phyloP scores from a whole-genome alignment of 2,113 vertebrate genomes.

The Indri indri region DNA sequence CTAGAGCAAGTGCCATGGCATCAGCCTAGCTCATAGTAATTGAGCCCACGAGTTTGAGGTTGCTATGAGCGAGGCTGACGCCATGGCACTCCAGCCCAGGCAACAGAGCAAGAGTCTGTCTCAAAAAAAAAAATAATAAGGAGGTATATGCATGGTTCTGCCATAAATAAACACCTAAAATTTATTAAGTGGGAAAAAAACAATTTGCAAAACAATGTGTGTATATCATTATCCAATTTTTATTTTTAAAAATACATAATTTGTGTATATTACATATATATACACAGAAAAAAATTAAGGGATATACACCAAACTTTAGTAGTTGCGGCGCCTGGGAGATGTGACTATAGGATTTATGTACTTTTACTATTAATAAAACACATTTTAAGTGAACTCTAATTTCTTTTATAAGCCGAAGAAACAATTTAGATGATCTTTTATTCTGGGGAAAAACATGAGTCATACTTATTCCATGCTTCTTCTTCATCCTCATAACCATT shows the following conservation, averaged over 20 bases:
- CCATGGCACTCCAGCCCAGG: no score
- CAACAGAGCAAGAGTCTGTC: no score
- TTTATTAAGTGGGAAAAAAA: neutral
- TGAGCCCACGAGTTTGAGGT: no score
- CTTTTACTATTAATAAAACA: neutral
- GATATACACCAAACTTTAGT: neutral
- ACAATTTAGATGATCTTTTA: neutral
- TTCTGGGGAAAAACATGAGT: neutral
- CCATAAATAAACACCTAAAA: neutral
- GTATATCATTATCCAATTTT: neutral
- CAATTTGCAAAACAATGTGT: neutral
- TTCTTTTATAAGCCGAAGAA: slow-evolving; percentile 10
- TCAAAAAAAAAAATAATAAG: neutral
- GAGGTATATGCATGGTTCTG: neutral
- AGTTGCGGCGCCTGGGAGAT: neutral
- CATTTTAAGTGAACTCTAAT: neutral
- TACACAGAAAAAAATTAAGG: neutral
- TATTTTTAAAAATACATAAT: neutral
- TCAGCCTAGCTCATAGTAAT: no score
- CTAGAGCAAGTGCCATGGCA: no score
- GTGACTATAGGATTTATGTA: neutral
- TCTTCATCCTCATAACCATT: neutral
- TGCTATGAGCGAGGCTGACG: no score
- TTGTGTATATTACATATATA: neutral
- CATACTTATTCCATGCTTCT: neutral